Base-by-base conservation (phyloP, 2,797 vertebrate species). In the Karalla daura region DNA sequence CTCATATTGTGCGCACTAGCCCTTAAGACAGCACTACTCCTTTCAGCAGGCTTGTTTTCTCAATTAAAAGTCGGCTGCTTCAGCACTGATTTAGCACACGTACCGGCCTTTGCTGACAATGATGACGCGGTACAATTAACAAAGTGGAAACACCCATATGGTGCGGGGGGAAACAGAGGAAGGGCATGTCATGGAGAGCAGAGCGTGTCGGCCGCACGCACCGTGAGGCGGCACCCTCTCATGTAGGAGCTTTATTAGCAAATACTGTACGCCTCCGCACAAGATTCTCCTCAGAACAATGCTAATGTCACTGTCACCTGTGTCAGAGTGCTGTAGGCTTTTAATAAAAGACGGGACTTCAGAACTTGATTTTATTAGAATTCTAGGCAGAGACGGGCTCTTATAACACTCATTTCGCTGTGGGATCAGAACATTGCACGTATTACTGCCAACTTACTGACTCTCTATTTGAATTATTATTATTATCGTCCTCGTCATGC, bases 361-460 rank as follows among this genome's bases (percentile, higher is more conserved):
- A 15, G 56, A 55, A 40, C 39, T 35, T 46, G 27, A 60, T 18
- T 74, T 75, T 56, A 58, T 81, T 81, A 49, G 61, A 61, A 74
- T 76, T 75, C 59, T 6, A 37, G 23, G 51, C 65, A 74, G 61
- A 61, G 78, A 45, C 46, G 28, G 1, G 18, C 45, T 54, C 43
- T 53, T 59, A 23, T 70, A 71, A 44, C 41, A 58, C 43, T 78
- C 46, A 75, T 78, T 84, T 74, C 40, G 23, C 77, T 71, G 23
- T 45, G 56, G 63, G 41, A 80, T 74, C 68, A 71, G 24, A 83
- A 37, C 3, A 12, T 50, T 66, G 66, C 60, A 40, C 74, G 78
- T 61, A 72, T 86, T 66, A 58, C 35, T 63, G 23, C 59, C 50
- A 40, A 43, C 64, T 74, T 70, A 59, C 71, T 86, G 82, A 87